Evolutionary conservation across 2,797 vertebrate genomes (phyloP), one percentile per base, ranked within the genome.

Genomic region (Acipenser ruthenus): DNA sequence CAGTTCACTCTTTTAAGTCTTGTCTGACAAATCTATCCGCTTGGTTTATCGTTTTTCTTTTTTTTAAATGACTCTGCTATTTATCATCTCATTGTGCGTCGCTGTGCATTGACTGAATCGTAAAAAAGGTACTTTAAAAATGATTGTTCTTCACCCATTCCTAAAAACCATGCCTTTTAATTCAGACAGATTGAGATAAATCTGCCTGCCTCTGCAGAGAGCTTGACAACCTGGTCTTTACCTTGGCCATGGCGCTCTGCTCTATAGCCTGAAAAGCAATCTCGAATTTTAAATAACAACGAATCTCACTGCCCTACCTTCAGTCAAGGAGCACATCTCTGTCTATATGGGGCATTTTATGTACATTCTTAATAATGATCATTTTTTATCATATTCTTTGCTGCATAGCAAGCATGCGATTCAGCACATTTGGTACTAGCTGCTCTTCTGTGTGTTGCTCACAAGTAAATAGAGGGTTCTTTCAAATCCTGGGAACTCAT

Each of bases 221-320:
- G 75, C 80, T 76, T 78, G 82, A 86, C 80, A 79, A 80, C 78
- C 79, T 80, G 78, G 81, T 82, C 79, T 81, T 80, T 78, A 83
- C 84, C 83, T 82, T 81, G 79, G 75, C 79, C 75, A 72, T 74
- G 78, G 82, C 79, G 82, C 82, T 85, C 83, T 78, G 80, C 84
- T 82, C 78, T 80, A 62, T 72, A 72, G 77, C 74, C 78, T 81
- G 79, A 85, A 85, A 88, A 85, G 80, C 81, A 86, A 86, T 87
- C 82, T 86, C 76, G 75, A 77, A 80, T 81, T 87, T 86, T 85
- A 84, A 87, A 88, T 84, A 86, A 85, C 84, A 88, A 88, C 79
- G 80, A 79, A 82, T 76, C 80, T 79, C 82, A 78, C 77, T 78
- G 82, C 74, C 77, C 77, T 55, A 73, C 76, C 75, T 77, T 78